Conservation (phyloP, 2,113 vertebrate species). For the Synchiropus splendidus region DNA sequence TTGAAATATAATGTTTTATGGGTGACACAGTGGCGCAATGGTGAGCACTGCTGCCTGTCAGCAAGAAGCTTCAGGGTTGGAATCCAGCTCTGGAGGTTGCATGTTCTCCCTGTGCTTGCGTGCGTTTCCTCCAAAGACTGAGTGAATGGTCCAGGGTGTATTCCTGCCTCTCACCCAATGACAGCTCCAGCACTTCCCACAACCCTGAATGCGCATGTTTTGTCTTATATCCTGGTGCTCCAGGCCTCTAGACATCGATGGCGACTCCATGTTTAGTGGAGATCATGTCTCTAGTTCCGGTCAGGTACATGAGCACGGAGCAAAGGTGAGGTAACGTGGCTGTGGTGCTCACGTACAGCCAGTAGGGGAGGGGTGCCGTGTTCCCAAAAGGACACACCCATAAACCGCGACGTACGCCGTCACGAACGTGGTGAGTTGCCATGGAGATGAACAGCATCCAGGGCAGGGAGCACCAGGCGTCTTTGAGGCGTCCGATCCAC, state of each 20-base stretch:
- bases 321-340: slow-evolving; percentile 87
- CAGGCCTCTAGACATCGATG: slow-evolving; percentile 83
- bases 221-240: too few species aligned
- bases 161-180: too few species aligned
- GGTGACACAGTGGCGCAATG: too few species aligned
- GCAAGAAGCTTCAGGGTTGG: too few species aligned
- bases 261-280: slow-evolving; percentile 82
- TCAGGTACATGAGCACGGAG: slow-evolving; percentile 89
- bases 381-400: slow-evolving; percentile 92
- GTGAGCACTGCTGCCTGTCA: too few species aligned
- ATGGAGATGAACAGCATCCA: slow-evolving; percentile 94
- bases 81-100: too few species aligned
- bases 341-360: slow-evolving; percentile 86
- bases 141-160: too few species aligned
- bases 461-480: slow-evolving; percentile 89
- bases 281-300: slow-evolving; percentile 84
- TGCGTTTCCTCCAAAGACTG: too few species aligned
- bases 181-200: too few species aligned
- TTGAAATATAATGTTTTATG: too few species aligned
- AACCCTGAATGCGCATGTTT: too few species aligned
- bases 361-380: slow-evolving; percentile 85
- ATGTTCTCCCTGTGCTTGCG: too few species aligned
- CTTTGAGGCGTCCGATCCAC: slow-evolving; percentile 82
- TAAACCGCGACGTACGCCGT: slow-evolving; percentile 83
- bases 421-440: slow-evolving; percentile 88